Evolutionary conservation across 2,888 invertebrate genomes (phyloP).

Genomic region (Blastobasis adustella): DNA sequence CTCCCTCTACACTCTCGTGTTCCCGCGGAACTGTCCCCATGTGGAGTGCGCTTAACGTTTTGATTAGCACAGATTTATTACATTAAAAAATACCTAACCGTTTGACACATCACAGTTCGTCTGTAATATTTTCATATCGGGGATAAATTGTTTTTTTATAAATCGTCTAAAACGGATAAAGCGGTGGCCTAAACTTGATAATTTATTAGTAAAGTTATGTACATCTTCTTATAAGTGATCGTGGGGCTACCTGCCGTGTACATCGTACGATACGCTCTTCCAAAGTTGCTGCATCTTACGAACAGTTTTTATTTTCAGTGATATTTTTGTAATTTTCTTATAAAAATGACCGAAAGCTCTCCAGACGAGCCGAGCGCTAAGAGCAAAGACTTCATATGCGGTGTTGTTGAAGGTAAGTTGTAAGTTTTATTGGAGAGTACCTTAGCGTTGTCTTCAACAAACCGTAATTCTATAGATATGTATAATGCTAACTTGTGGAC

Average conservation of each 20-base stretch:
- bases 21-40: too few species aligned
- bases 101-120: conserved; percentile 44
- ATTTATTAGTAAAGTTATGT: conserved; percentile 24
- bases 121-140: conserved; percentile 28
- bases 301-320: conserved; percentile 15
- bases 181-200: conserved; percentile 20
- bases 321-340: conserved; percentile 18
- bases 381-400: conserved; percentile 90
- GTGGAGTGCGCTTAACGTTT: too few species aligned
- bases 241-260: conserved; percentile 11
- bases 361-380: conserved; percentile 78
- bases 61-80: too few species aligned
- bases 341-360: conserved; percentile 63
- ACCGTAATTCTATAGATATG: conserved; percentile 18
- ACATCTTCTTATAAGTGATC: conserved; percentile 13
- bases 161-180: conserved; percentile 18
- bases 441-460: conserved; percentile 7
- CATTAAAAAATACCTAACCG: not conserved
- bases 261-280: conserved; percentile 11
- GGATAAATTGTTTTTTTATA: conserved; percentile 22
- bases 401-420: conserved; percentile 89
- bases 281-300: conserved; percentile 10
- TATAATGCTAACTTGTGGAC: conserved; percentile 21
- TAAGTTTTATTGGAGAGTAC: conserved; percentile 15
- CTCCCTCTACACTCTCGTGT: too few species aligned